Evolutionary conservation across 23 tunicate genomes (phyloP), one percentile per base, ranked within the genome.

Genomic region (Botrylloides violaceus): DNA sequence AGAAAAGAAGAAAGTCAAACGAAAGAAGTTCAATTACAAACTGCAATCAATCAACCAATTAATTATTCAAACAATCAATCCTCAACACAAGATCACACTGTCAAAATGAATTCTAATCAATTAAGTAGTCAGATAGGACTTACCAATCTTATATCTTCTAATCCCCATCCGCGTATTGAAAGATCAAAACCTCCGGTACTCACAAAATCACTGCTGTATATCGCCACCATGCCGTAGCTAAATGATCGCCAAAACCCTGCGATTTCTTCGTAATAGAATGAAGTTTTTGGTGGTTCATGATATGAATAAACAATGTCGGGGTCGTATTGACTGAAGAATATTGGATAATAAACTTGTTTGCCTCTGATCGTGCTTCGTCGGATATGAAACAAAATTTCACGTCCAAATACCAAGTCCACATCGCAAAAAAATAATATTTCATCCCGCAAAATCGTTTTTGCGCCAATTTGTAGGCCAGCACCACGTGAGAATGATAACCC

Each of bases 401-500:
- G 81, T 1, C 77, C 49, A 35, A 90, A 90, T 22, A 90, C 85
- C 29, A 90, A 57, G 36, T 90, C 97, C 25, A 90, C 90, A 73
- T 90, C 97, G 62, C 97, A 90, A 61, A 90, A 90, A 50, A 90
- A 90, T 4, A 90, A 39, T 1, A 90, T 78, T 70, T 83, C 85
- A 32, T 90, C 76, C 28, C n/a, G 33, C 55, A 82, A 47, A 4
- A 39, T n/a, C 0, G 26, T 68, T 37, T 68, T 68, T 28, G 57
- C 74, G 34, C 74, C 86, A 21, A 27, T 72, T 55, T 81, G 86
- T 34, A 81, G 56, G 9, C 97, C 97, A 15, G 71, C 55, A 35
- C 97, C 97, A n/a, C 97, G 76, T 19, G 97, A 90, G 61, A 90
- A 90, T 18, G 73, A 83, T 3, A 76, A 58, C 3, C 85, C 90